A percentile compares a stretch with the other conserved stretches of the same genome.
Conservation (phyloP, 1,140 invertebrate species). For the Listronotus bonariensis region DNA sequence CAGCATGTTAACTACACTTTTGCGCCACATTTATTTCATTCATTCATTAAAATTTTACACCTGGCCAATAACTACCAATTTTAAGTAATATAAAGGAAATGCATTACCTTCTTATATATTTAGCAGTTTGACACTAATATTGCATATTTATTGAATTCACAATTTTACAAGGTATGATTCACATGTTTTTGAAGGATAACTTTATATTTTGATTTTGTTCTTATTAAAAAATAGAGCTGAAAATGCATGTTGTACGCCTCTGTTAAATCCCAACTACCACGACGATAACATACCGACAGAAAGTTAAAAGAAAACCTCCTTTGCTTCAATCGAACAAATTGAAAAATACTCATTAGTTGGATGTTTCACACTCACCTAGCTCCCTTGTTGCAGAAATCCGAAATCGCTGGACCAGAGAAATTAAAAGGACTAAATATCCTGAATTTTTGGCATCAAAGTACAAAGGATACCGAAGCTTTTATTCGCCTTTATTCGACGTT, state of each 20-base stretch:
- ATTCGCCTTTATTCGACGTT: slow-evolving; percentile 20
- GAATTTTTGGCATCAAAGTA: slow-evolving; percentile 35
- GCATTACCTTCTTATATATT: too few species aligned
- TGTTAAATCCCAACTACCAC: neutral
- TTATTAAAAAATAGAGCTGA: too few species aligned
- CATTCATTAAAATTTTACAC: too few species aligned
- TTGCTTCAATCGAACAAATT: slow-evolving; percentile 49
- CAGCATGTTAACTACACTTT: too few species aligned
- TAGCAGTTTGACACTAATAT: too few species aligned
- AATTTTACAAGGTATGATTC: too few species aligned
- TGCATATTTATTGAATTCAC: too few species aligned
- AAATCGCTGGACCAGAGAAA: slow-evolving; percentile 23
- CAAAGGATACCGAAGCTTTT: slow-evolving; percentile 27
- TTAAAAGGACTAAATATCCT: slow-evolving; percentile 36
- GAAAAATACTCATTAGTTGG: slow-evolving; percentile 57
- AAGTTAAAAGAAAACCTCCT: slow-evolving; percentile 1
- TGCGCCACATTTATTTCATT: too few species aligned
- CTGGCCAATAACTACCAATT: too few species aligned
- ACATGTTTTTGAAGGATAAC: too few species aligned
- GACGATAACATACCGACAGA: neutral
- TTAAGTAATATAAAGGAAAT: too few species aligned
- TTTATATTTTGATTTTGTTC: too few species aligned
- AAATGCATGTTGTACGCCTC: neutral
- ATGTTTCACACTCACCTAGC: slow-evolving; percentile 53
- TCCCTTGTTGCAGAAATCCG: slow-evolving; percentile 29